Percentiles rank a stretch among this genome's conserved stretches.
These are phyloP conservation scores for Muntiacus muntjak DNA, from an alignment of 2,113 vertebrate genomes.

Conservation along the genomic window DNA sequence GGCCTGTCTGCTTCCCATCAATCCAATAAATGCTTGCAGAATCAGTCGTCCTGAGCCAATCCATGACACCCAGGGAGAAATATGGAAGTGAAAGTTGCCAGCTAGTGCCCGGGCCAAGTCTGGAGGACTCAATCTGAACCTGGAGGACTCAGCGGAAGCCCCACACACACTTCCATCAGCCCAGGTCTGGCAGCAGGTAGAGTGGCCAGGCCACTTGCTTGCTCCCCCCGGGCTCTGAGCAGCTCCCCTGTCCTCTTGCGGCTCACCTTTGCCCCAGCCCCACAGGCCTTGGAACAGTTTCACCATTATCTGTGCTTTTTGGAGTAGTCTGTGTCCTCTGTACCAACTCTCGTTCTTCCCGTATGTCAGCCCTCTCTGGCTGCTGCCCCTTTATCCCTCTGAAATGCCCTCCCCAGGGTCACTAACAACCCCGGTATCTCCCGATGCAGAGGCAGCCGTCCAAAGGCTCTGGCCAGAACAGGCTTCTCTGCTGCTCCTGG, in stretches of 20 bases:
- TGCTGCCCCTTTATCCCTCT: background rate
- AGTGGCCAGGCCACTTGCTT: background rate
- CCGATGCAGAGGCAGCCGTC: background rate
- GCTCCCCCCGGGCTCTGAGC: background rate
- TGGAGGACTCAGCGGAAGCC: background rate
- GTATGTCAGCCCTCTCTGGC: background rate
- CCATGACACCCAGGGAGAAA: background rate
- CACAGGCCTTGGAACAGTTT: too few species aligned
- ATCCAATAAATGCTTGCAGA: constrained; percentile 28
- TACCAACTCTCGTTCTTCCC: too few species aligned
- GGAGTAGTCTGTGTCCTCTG: too few species aligned
- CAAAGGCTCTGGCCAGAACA: background rate
- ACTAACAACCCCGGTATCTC: background rate
- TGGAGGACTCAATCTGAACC: background rate
- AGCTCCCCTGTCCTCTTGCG: background rate
- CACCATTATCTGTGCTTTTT: too few species aligned
- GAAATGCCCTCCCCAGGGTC: background rate
- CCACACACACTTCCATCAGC: background rate
- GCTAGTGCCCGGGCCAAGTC: background rate
- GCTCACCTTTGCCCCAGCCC: background rate
- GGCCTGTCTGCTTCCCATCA: constrained; percentile 12
- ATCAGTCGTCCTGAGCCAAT: background rate
- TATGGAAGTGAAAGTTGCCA: background rate
- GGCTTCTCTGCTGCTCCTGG: background rate
- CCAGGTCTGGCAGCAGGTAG: background rate